Evolutionary conservation across 2,888 invertebrate species (phyloP).

Genomic region (Venustoraphidia nigricollis): DNA sequence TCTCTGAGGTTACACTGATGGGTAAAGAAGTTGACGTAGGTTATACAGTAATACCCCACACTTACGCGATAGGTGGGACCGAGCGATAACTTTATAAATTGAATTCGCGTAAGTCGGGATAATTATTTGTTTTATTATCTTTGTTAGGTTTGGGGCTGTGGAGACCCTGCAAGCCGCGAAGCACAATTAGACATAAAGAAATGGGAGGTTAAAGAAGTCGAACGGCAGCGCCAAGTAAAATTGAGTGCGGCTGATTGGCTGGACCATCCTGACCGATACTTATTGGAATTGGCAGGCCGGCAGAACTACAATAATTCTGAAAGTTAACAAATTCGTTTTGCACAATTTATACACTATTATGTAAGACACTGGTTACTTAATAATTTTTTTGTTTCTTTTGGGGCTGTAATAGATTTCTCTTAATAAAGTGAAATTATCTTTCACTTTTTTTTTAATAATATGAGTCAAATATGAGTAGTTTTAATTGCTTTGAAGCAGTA

Average conservation of each 20-base stretch:
- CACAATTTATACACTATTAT: slow-evolving; percentile 10
- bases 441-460: no score
- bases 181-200: slow-evolving; percentile 79
- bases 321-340: slow-evolving; percentile 24
- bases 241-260: slow-evolving; percentile 83
- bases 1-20: no score
- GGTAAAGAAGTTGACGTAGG: no score
- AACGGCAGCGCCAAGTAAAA: slow-evolving; percentile 72
- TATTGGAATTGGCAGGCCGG: slow-evolving; percentile 74
- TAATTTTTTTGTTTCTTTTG: background rate
- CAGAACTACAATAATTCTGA: slow-evolving; percentile 61
- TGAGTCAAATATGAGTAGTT: no score
- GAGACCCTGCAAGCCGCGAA: slow-evolving; percentile 60
- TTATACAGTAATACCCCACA: no score
- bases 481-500: no score
- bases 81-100: no score
- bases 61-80: no score
- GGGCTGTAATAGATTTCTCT: no score
- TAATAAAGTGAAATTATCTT: no score
- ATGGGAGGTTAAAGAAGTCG: slow-evolving; percentile 81
- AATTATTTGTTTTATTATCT: background rate
- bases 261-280: slow-evolving; percentile 87
- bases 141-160: slow-evolving; percentile 70
- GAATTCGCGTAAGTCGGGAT: no score
- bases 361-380: background rate